Evolutionary conservation across 2,797 vertebrate genomes (phyloP).

Genomic region (Chaunax sp.): DNA sequence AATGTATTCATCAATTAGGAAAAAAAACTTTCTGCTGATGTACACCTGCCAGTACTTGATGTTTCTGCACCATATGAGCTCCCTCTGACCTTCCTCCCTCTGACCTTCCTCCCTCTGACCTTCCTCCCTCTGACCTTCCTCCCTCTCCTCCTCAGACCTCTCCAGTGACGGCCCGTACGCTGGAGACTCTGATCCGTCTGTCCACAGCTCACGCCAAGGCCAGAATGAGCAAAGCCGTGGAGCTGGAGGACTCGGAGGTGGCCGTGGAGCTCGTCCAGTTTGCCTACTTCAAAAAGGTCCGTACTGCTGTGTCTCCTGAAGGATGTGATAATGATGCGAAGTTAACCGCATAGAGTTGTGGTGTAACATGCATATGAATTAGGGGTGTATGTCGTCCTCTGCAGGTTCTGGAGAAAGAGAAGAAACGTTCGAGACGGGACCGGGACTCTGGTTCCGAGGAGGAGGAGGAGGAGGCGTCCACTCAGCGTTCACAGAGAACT

Average conservation of each 20-base stretch:
- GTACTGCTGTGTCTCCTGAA: neutral
- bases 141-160: slow-evolving; percentile 86
- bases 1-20: too few species aligned
- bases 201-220: slow-evolving; percentile 96
- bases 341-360: neutral
- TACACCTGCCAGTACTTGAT: neutral
- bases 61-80: neutral
- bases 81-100: too few species aligned
- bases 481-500: slow-evolving; percentile 76
- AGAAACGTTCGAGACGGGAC: slow-evolving; percentile 87
- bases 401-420: slow-evolving; percentile 95
- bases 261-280: slow-evolving; percentile 97
- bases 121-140: neutral
- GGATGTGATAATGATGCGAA: too few species aligned
- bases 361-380: neutral
- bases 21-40: too few species aligned
- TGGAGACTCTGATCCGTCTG: slow-evolving; percentile 97
- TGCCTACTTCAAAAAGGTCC: slow-evolving; percentile 98
- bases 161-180: slow-evolving; percentile 92
- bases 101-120: too few species aligned
- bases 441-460: slow-evolving; percentile 85
- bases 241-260: slow-evolving; percentile 91
- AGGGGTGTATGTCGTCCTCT: neutral
- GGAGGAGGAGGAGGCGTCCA: slow-evolving; percentile 80
- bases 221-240: slow-evolving; percentile 93